Percentiles rank a stretch among this genome's conserved stretches.
These are phyloP conservation scores for Platanista minor DNA, from an alignment of 2,113 vertebrate species.

Conservation along the genomic window DNA sequence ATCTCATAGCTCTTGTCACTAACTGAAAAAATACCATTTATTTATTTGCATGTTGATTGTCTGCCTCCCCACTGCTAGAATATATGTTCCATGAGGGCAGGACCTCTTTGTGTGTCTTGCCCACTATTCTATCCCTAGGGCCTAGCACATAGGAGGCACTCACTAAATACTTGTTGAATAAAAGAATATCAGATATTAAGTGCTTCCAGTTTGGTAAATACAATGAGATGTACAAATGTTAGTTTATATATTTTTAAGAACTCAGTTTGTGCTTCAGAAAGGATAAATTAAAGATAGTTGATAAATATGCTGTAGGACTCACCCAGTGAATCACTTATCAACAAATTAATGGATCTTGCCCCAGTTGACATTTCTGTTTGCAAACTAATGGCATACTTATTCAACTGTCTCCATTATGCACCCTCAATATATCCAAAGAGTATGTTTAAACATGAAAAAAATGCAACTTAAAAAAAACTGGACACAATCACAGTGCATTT, in stretches of 20 bases:
- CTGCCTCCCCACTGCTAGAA: not conserved
- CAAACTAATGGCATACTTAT: not conserved
- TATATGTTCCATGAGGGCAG: not conserved
- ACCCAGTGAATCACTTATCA: conserved; percentile 4
- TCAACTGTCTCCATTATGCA: not conserved
- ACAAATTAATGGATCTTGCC: conserved; percentile 7
- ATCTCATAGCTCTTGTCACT: not conserved
- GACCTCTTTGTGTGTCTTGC: not conserved
- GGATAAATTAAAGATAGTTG: not conserved
- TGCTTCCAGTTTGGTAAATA: not conserved
- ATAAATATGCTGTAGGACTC: not conserved
- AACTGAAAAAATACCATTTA: not conserved
- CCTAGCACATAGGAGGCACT: not conserved
- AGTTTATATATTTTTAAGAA: conserved; percentile 2
- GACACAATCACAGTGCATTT: not conserved
- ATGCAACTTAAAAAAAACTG: not conserved
- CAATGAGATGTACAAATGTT: not conserved
- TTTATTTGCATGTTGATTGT: not conserved
- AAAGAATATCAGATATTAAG: not conserved
- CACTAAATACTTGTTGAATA: not conserved
- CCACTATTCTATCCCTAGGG: no score
- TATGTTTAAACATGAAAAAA: conserved; percentile 2
- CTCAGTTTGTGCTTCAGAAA: not conserved
- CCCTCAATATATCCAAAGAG: not conserved
- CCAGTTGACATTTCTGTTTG: not conserved